A percentile compares a stretch with the other conserved stretches of the same genome.
Evolutionary conservation across 2,113 vertebrate species (phyloP).

Genomic region (Lates calcarifer): DNA sequence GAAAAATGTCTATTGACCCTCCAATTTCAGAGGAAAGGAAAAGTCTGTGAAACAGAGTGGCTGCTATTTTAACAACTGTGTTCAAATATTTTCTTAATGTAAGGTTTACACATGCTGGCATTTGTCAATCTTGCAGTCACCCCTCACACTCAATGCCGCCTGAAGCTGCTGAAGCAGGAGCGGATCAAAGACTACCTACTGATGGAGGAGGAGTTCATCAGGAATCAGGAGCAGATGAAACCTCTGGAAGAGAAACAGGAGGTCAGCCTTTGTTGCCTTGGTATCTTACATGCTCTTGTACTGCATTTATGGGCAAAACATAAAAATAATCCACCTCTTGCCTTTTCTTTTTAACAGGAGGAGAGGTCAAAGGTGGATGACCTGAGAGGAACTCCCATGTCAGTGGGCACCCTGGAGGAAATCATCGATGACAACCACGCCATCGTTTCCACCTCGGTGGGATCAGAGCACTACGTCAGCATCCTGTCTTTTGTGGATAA

Average conservation of each 20-base stretch:
- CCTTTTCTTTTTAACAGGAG: conserved; percentile 85
- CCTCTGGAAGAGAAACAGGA: conserved; percentile 99
- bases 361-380: conserved; percentile 99
- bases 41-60: not conserved
- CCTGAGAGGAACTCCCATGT: conserved; percentile 97
- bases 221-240: conserved; percentile 99
- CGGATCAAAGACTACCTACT: conserved; percentile 98
- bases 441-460: conserved; percentile 97
- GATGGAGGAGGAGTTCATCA: conserved; percentile 99
- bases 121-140: conserved; percentile 86
- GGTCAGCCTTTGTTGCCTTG: conserved; percentile 74
- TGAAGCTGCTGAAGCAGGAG: conserved; percentile 96
- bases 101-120: rapidly evolving
- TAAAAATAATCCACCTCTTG: not conserved
- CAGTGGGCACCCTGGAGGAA: conserved; percentile 96
- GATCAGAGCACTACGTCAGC: conserved; percentile 98
- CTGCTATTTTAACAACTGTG: not conserved
- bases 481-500: conserved; percentile 99
- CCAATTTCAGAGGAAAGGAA: not conserved
- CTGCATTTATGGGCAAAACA: not conserved
- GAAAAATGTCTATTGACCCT: too few relatives aligned
- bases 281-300: not conserved
- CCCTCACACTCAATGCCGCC: conserved; percentile 96
- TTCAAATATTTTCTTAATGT: not conserved
- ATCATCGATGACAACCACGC: conserved; percentile 99